Conservation (phyloP, 2,113 vertebrate genomes). For the Romanogobio albipinnatus region DNA sequence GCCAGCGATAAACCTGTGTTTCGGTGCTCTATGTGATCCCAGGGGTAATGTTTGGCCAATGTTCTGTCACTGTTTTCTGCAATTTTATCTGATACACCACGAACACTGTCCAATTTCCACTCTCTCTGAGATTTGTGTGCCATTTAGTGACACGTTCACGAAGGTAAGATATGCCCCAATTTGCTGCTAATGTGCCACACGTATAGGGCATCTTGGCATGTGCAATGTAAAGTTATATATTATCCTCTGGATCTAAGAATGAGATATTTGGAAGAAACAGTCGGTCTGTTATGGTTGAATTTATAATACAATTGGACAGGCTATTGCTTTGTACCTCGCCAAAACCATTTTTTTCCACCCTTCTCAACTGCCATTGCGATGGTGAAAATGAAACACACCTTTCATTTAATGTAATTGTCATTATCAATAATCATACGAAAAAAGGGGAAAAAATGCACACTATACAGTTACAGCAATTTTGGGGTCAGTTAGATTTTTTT, state of each 20-base stretch:
- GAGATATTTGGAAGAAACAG: not conserved
- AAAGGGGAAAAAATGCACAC: no score
- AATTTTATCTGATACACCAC: constrained; percentile 31
- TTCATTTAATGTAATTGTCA: constrained; percentile 8
- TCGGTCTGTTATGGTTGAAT: constrained; percentile 6
- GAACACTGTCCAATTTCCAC: constrained; percentile 31
- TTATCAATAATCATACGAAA: not conserved
- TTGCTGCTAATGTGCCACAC: constrained; percentile 31
- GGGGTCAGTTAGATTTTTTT: no score
- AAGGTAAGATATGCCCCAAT: constrained; percentile 42
- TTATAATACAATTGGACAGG: constrained; percentile 1
- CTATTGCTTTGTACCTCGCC: not conserved
- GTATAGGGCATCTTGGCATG: not conserved
- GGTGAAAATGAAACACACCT: not conserved
- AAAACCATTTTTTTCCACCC: not conserved
- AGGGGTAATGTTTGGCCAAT: constrained; percentile 37
- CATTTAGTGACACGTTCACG: constrained; percentile 14
- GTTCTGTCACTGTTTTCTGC: constrained; percentile 34
- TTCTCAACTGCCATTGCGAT: not conserved
- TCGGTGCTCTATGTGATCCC: constrained; percentile 15
- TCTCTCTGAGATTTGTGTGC: constrained; percentile 24
- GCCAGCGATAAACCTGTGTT: not conserved
- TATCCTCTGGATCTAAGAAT: not conserved
- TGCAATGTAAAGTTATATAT: constrained; percentile 22
- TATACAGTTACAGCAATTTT: no score